Evolutionary conservation across 2,113 vertebrate genomes (phyloP), one percentile per base, ranked within the genome.

Genomic region (Colistium nudipinnis): DNA sequence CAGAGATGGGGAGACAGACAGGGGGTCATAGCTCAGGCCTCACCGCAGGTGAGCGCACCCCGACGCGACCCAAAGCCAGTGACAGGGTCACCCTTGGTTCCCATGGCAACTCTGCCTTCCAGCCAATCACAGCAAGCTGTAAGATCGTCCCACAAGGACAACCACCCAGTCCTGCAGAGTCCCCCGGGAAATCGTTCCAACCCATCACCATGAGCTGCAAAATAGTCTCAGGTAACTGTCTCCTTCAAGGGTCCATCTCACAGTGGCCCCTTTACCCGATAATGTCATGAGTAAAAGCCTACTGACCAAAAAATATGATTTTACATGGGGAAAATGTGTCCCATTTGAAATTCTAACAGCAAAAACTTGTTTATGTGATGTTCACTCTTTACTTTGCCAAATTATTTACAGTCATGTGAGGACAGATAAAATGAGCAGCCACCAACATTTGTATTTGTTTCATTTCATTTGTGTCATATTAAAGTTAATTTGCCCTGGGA

Each of bases 131-230:
- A 55, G 94, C 96, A 51, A 99, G 97, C 92, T 99, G 97, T 87
- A 99, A 99, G 91, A 98, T 99, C 79, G 92, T 97, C 54, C 94
- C 98, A 16, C 96, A 96, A 80, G 94, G 94, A 76, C 95, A 96
- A 87, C 89, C 92, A 52, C 93, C 96, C 19, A 96, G 93, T 85
- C 95, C 96, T 10, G 89, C 94, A 1, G 96, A 98, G 81, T 98
- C 97, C 41, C 98, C 98, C 6, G 96, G 97, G 83, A 99, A 98
- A 74, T 97, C 96, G 19, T 99, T 99, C 86, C 97, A 99, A 83
- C 98, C 98, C 39, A 98, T 99, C 90, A 99, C 98, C 57, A 98
- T 98, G 96, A 99, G 98, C 93, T 99, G 98, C 92, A 99, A 99
- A 91, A 99, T 99, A 66, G 96, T 99, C 80, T 99, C 98, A 94